Evolutionary conservation across 2,113 vertebrate species (phyloP).

Genomic region (Myrmophylax atrothorax): DNA sequence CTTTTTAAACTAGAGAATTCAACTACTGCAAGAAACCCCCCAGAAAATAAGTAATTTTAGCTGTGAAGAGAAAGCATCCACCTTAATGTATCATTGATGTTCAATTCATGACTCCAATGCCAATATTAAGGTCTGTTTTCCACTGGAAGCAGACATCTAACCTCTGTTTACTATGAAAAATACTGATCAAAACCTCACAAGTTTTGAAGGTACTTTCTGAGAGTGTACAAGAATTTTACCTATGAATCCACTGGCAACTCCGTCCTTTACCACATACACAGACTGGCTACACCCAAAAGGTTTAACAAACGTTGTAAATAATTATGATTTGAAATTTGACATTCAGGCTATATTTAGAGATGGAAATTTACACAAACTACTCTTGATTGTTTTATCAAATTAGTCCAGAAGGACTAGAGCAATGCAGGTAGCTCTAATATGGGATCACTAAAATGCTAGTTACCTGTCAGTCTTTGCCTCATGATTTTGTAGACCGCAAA

Average conservation of each 20-base stretch:
- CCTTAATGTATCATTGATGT: neutral
- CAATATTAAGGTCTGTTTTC: neutral
- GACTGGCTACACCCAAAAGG: neutral
- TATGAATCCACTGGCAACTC: neutral
- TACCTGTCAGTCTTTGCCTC: neutral
- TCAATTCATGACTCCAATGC: neutral
- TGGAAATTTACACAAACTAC: neutral
- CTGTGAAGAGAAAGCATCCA: neutral
- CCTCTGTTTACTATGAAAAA: neutral
- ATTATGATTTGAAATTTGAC: neutral
- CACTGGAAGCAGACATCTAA: neutral
- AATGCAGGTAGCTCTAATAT: neutral
- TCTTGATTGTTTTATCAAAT: neutral
- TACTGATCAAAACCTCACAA: neutral
- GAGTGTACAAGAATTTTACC: neutral
- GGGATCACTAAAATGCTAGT: neutral
- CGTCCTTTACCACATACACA: neutral
- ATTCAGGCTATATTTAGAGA: neutral
- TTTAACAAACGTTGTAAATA: neutral
- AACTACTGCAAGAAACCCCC: neutral
- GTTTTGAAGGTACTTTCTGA: neutral
- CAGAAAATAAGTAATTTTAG: neutral
- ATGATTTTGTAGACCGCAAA: neutral
- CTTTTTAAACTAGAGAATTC: neutral
- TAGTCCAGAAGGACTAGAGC: neutral